Evolutionary conservation across 2,888 invertebrate genomes (phyloP).

Genomic region (Cremastinae sp.): DNA sequence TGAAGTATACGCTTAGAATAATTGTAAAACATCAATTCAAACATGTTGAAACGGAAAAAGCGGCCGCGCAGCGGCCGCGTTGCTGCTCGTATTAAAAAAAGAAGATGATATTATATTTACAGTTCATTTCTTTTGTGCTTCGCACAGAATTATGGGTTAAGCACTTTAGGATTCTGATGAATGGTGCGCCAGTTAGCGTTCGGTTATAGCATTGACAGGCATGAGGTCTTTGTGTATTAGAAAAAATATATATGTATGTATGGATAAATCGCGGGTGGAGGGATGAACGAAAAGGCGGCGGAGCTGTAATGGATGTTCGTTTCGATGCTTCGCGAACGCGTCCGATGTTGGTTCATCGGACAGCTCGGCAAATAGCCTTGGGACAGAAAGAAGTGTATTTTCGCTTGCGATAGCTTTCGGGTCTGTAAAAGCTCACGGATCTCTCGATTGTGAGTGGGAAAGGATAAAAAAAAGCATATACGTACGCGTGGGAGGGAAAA

Average conservation of each 20-base stretch:
- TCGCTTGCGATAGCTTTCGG: slow-evolving; percentile 48
- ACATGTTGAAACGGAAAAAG: no score
- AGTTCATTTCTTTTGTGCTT: no score
- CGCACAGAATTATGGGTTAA: no score
- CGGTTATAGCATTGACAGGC: background rate
- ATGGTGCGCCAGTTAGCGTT: no score
- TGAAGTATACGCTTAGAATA: no score
- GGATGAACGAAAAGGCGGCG: slow-evolving; percentile 38
- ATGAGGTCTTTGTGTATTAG: slow-evolving; percentile 2
- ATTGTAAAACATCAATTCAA: no score
- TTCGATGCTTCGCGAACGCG: slow-evolving; percentile 55
- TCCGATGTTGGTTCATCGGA: slow-evolving; percentile 65
- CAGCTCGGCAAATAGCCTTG: slow-evolving; percentile 66
- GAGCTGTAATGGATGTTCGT: slow-evolving; percentile 60
- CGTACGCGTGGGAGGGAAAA: background rate
- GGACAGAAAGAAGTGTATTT: slow-evolving; percentile 59
- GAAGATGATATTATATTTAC: no score
- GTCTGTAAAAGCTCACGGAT: slow-evolving; percentile 25
- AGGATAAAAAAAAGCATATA: slow-evolving; percentile 1
- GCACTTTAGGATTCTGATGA: no score
- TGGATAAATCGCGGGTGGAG: background rate
- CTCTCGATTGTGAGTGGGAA: background rate
- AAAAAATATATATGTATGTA: slow-evolving; percentile 12
- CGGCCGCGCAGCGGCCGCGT: no score
- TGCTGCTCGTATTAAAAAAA: no score